A percentile compares a stretch with the other conserved stretches of the same genome.
phyloP scores from a whole-genome alignment of 2,888 invertebrate genomes.

The Beris morrisii region DNA sequence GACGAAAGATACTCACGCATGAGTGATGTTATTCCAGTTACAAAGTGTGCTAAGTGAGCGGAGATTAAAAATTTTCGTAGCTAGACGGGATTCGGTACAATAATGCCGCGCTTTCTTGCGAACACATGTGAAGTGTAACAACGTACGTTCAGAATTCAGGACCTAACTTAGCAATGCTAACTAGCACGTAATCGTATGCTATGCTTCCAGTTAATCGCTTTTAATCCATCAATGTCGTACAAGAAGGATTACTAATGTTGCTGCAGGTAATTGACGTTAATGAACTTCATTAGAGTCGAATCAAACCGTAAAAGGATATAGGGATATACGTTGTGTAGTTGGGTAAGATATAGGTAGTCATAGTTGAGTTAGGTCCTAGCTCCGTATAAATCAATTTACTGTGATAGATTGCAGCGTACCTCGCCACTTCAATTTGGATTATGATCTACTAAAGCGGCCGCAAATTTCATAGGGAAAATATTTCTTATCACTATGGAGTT shows the following conservation, averaged over 20 bases:
- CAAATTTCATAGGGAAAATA: no score
- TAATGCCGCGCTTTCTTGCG: background rate
- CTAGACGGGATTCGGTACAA: background rate
- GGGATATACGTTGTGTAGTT: background rate
- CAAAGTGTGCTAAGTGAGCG: background rate
- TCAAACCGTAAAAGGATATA: slow-evolving; percentile 30
- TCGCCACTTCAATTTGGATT: no score
- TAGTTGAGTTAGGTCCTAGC: no score
- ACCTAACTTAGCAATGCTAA: slow-evolving; percentile 19
- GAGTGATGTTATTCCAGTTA: background rate
- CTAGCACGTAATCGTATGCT: slow-evolving; percentile 30
- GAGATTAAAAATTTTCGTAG: slow-evolving; percentile 9
- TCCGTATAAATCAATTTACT: no score
- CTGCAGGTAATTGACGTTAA: slow-evolving; percentile 32
- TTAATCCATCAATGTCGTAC: slow-evolving; percentile 32
- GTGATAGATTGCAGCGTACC: no score
- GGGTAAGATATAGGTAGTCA: no score
- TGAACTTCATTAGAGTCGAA: slow-evolving; percentile 30
- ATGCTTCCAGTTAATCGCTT: slow-evolving; percentile 26
- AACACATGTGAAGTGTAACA: slow-evolving; percentile 19
- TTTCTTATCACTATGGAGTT: no score
- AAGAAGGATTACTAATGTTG: slow-evolving; percentile 30
- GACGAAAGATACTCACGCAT: background rate
- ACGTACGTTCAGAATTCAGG: background rate
- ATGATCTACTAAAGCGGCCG: no score